Evolutionary conservation across 2,797 vertebrate genomes (phyloP).

Genomic region (Spinibarbus caldwelli): DNA sequence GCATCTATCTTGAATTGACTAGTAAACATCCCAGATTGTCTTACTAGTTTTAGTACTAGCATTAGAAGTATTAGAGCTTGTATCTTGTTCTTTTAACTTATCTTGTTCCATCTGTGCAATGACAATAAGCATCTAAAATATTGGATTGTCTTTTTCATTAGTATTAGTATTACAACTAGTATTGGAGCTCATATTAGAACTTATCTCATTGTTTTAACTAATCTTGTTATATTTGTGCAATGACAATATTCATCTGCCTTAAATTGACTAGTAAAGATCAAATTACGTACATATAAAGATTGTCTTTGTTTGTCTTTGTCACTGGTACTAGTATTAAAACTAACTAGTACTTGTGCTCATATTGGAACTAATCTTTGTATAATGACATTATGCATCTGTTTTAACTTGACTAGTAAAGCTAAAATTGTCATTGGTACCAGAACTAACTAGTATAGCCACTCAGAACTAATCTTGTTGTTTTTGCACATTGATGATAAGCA

Average conservation of each 20-base stretch:
- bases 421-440: too few relatives aligned
- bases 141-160: background rate
- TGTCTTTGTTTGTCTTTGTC: too few relatives aligned
- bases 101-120: too few relatives aligned
- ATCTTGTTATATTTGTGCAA: background rate
- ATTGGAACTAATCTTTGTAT: too few relatives aligned
- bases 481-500: too few relatives aligned
- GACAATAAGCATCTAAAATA: background rate
- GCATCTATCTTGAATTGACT: background rate
- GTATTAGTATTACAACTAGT: background rate
- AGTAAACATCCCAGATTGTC: background rate
- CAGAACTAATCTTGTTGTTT: too few relatives aligned
- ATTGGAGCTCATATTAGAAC: background rate
- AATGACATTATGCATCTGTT: too few relatives aligned
- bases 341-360: background rate
- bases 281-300: background rate
- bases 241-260: background rate
- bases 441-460: too few relatives aligned
- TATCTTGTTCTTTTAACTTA: background rate
- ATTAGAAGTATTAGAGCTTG: background rate
- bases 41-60: background rate
- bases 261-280: background rate
- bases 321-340: background rate
- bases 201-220: background rate
- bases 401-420: too few relatives aligned